Conservation (phyloP, 64 coral and sea anemone species). For the Hydrozoanthus tunicans region DNA sequence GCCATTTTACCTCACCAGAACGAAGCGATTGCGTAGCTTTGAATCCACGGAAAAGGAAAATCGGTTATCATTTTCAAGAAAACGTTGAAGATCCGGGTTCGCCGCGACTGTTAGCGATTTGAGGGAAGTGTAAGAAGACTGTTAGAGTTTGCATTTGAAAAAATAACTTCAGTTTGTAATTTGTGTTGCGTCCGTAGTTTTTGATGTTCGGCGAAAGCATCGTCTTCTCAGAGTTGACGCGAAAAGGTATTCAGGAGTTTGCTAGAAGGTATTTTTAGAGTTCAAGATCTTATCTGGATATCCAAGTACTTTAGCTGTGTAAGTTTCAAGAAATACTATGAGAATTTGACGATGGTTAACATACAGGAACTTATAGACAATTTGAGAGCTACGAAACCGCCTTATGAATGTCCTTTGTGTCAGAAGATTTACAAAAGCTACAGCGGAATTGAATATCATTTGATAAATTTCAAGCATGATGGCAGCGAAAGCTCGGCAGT, state of each 20-base stretch:
- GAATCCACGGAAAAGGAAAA: background rate
- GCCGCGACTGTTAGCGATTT: slow-evolving; percentile 10
- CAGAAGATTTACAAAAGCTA: slow-evolving; percentile 99
- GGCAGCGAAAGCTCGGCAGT: slow-evolving; percentile 76
- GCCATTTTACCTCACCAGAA: slow-evolving; percentile 90
- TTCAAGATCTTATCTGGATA: slow-evolving; percentile 24
- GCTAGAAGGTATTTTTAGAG: slow-evolving; percentile 14
- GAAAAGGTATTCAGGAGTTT: slow-evolving; percentile 11
- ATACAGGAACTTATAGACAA: slow-evolving; percentile 93
- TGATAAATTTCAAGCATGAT: slow-evolving; percentile 94
- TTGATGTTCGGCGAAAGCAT: slow-evolving; percentile 39
- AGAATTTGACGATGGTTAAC: slow-evolving; percentile 83
- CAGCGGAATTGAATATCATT: slow-evolving; percentile 99
- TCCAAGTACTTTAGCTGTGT: background rate
- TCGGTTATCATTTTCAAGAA: slow-evolving; percentile 7
- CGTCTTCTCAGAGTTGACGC: slow-evolving; percentile 20
- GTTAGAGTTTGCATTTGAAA: slow-evolving; percentile 5
- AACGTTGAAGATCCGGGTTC: slow-evolving; percentile 18
- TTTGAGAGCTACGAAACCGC: slow-evolving; percentile 88
- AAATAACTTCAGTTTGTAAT: slow-evolving; percentile 10
- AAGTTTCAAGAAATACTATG: slow-evolving; percentile 66
- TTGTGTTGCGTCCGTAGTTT: background rate
- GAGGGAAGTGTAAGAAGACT: slow-evolving; percentile 13
- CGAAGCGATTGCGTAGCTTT: slow-evolving; percentile 71
- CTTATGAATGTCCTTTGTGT: slow-evolving; percentile 99